These are phyloP conservation scores for Todus mexicanus DNA, from an alignment of 2,797 vertebrate genomes.

Conservation along the genomic window DNA sequence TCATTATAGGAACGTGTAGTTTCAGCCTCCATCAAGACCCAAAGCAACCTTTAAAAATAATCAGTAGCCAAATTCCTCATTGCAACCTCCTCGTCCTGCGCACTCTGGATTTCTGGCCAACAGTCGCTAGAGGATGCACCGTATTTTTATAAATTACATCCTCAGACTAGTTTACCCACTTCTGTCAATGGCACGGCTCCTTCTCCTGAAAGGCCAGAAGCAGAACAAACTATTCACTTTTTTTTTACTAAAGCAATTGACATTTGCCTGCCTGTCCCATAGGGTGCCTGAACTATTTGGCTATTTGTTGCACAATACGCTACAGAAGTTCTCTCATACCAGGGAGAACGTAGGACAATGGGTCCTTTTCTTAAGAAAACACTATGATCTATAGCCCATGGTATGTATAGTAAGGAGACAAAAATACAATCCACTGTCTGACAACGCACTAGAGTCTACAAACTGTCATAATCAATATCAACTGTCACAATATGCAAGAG, in stretches of 20 bases:
- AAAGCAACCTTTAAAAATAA: background rate
- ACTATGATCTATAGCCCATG: slow-evolving; percentile 50
- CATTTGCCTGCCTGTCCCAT: slow-evolving; percentile 23
- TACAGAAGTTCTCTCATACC: slow-evolving; percentile 25
- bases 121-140: too few relatives aligned
- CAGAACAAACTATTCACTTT: background rate
- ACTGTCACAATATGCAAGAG: slow-evolving; percentile 60
- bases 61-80: background rate
- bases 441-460: slow-evolving; percentile 52
- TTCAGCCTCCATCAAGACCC: background rate
- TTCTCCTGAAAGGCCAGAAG: background rate
- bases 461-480: slow-evolving; percentile 73
- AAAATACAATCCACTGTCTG: slow-evolving; percentile 52
- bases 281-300: slow-evolving; percentile 22
- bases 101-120: background rate
- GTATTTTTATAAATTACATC: background rate
- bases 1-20: background rate
- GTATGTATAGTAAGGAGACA: slow-evolving; percentile 60
- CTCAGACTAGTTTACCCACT: background rate
- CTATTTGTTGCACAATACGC: slow-evolving; percentile 40
- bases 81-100: background rate
- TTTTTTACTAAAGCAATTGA: slow-evolving; percentile 1
- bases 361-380: slow-evolving; percentile 42
- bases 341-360: slow-evolving; percentile 33
- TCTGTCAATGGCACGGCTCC: background rate